phyloP scores from a whole-genome alignment of 2,113 vertebrate genomes.

The Tetraodon nigroviridis region DNA sequence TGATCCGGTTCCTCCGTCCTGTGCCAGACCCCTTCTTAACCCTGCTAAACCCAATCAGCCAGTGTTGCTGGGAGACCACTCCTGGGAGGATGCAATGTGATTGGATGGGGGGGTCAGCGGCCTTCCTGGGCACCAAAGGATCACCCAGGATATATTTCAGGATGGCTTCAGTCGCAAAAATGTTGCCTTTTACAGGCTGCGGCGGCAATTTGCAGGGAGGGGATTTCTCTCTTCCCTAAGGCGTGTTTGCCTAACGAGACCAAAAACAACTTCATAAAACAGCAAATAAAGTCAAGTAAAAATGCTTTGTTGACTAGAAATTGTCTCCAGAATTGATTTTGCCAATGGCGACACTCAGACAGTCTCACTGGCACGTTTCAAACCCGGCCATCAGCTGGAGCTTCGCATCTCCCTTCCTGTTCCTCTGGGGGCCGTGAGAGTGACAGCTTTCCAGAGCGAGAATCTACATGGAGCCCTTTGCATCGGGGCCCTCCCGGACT shows the following conservation, averaged over 20 bases:
- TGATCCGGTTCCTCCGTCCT: slow-evolving; percentile 66
- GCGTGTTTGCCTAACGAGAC: neutral
- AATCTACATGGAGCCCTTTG: slow-evolving; percentile 56
- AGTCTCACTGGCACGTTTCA: too few relatives aligned
- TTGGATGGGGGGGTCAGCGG: slow-evolving; percentile 41
- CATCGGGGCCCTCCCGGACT: slow-evolving; percentile 47
- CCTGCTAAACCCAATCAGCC: slow-evolving; percentile 66
- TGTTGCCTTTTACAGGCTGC: slow-evolving; percentile 27
- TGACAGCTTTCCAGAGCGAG: slow-evolving; percentile 53
- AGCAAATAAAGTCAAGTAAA: neutral
- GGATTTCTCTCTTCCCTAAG: neutral
- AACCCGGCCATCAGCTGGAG: too few relatives aligned
- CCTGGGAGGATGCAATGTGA: slow-evolving; percentile 48
- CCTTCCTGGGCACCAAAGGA: slow-evolving; percentile 52
- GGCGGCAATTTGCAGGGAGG: slow-evolving; percentile 14
- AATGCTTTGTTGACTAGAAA: too few relatives aligned
- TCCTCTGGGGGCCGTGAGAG: slow-evolving; percentile 34
- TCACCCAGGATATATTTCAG: slow-evolving; percentile 60
- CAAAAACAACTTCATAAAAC: neutral
- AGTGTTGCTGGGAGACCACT: slow-evolving; percentile 61
- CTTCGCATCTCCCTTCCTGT: neutral
- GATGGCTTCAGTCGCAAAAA: slow-evolving; percentile 47
- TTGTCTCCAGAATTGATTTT: neutral
- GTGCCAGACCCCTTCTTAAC: slow-evolving; percentile 65
- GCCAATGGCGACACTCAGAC: neutral